phyloP scores from a whole-genome alignment of 2,888 invertebrate genomes.

The Agriopis marginaria region DNA sequence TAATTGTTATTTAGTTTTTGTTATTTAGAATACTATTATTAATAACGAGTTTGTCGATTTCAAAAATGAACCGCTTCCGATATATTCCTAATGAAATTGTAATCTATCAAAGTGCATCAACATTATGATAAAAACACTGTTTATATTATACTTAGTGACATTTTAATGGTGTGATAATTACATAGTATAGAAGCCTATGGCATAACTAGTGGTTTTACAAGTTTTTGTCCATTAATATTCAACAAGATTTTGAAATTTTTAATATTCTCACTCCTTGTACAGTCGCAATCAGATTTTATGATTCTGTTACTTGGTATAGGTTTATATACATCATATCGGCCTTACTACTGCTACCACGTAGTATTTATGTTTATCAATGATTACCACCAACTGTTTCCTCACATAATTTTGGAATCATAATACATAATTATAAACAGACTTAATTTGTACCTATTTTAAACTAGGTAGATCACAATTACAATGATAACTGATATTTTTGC shows the following conservation, averaged over 20 bases:
- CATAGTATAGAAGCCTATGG: no score
- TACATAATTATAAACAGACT: not conserved
- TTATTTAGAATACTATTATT: not conserved
- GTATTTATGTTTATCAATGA: not conserved
- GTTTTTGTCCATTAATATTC: no score
- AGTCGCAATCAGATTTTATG: no score
- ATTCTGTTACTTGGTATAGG: no score
- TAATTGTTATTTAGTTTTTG: conserved; percentile 8
- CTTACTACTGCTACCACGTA: not conserved
- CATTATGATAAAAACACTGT: not conserved
- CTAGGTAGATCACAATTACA: not conserved
- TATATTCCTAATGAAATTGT: not conserved
- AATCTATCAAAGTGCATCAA: not conserved
- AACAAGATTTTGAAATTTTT: no score
- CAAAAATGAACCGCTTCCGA: not conserved
- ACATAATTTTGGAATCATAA: not conserved
- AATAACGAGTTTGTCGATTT: conserved; percentile 2
- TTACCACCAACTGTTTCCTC: not conserved
- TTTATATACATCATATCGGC: not conserved
- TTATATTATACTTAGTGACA: no score
- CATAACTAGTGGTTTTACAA: no score
- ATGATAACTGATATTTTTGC: not conserved
- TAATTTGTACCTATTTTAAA: not conserved
- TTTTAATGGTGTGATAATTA: no score
- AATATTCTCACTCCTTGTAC: no score